phyloP scores from a whole-genome alignment of 2,888 invertebrate species.

The Crocallis elinguaria region DNA sequence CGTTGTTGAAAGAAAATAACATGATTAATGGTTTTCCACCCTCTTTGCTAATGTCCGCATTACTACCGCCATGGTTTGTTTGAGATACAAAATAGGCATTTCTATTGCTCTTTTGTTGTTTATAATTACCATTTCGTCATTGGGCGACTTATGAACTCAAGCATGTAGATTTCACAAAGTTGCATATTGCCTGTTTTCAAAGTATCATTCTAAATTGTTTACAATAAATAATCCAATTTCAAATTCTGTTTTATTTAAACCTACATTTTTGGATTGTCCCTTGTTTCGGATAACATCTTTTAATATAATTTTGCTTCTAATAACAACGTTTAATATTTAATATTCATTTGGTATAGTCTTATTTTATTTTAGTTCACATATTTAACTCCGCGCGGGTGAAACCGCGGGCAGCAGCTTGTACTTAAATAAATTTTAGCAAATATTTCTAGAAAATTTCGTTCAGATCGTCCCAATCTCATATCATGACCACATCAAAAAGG shows the following conservation, averaged over 20 bases:
- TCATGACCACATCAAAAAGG: too few species aligned
- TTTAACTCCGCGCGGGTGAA: too few species aligned
- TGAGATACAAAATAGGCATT: constrained; percentile 23
- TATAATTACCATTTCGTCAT: too few species aligned
- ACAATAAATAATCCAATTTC: constrained; percentile 8
- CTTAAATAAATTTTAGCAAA: too few species aligned
- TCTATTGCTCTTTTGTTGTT: constrained; percentile 19
- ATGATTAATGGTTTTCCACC: constrained; percentile 40
- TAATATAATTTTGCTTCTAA: too few species aligned
- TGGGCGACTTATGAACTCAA: not conserved
- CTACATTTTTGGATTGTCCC: not conserved
- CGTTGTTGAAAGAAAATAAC: constrained; percentile 37
- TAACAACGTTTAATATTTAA: too few species aligned
- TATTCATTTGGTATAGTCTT: too few species aligned
- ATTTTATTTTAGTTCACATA: too few species aligned
- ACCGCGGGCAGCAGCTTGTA: too few species aligned
- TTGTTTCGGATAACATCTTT: too few species aligned
- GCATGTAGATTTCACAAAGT: not conserved
- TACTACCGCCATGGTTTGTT: constrained; percentile 24
- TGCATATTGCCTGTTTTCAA: constrained; percentile 5
- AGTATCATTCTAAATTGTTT: constrained; percentile 10
- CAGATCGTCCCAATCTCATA: too few species aligned
- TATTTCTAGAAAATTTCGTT: too few species aligned
- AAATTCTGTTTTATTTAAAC: not conserved
- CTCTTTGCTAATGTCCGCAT: constrained; percentile 30